These are phyloP conservation scores for Lerista edwardsae DNA, from an alignment of 2,797 vertebrate genomes.

Conservation along the genomic window DNA sequence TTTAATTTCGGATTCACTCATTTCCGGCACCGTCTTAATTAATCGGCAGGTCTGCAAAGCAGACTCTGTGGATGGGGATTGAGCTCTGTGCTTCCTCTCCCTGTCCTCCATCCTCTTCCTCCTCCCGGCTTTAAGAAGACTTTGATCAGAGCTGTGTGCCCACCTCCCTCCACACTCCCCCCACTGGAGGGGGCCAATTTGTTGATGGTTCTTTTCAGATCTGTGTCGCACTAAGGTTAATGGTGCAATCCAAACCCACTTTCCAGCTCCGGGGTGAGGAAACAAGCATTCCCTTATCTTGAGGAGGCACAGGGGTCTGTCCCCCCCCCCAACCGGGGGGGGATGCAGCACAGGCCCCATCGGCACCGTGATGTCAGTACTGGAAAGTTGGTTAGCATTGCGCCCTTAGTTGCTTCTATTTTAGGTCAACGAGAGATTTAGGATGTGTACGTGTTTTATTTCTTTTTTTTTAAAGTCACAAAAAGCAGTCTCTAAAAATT, in stretches of 20 bases:
- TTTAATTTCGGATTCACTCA: too few relatives aligned
- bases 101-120: background rate
- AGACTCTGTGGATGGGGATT: background rate
- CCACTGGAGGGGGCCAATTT: background rate
- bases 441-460: background rate
- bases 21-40: background rate
- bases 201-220: background rate
- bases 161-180: background rate
- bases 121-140: background rate
- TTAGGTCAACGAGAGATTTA: background rate
- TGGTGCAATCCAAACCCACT: too few relatives aligned
- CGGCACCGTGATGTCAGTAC: too few relatives aligned
- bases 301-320: too few relatives aligned
- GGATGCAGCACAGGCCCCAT: too few relatives aligned
- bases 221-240: background rate
- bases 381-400: too few relatives aligned
- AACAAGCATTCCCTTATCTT: too few relatives aligned
- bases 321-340: too few relatives aligned
- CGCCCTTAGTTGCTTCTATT: conserved; percentile 1
- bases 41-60: background rate
- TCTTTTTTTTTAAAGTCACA: background rate
- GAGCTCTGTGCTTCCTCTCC: background rate
- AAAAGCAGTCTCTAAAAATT: background rate
- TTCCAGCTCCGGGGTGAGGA: too few relatives aligned
- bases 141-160: background rate